Base-by-base conservation (phyloP, 2,113 vertebrate species). In the Hypocryptadius cinnamomeus region DNA sequence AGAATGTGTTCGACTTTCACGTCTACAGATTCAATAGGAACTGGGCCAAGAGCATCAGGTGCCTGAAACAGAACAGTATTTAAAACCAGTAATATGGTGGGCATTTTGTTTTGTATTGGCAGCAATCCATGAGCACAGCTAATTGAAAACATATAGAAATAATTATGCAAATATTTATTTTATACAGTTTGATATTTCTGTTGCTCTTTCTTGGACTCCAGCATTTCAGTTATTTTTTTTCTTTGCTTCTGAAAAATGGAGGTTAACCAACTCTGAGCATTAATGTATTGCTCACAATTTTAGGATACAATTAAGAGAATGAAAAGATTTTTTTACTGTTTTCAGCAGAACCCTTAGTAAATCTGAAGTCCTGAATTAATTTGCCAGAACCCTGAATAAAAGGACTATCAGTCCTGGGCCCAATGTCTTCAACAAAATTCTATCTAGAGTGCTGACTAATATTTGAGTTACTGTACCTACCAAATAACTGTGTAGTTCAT, bases 11-110 rank as follows among this genome's bases (percentile, higher is more conserved):
- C 98, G 47, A 98, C 65, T 57, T 96, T 95, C 88, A 98, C 81
- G 12, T 98, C 96, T 37, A 95, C 65, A 78, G 97, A 51, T 84
- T 90, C 97, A 33, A 98, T 91, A 50, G 98, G 97, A 92, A 98
- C 93, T 5, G 74, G 61, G 39, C 95, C 97, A 93, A 98, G 96
- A 90, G 96, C 91, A 90, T 95, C 89, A 42, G 90, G 95, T 96
- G 97, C 97, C 99, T 99, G 87, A 77, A 97, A 96, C 15, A 80
- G 71, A 25, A 70, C 7, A 71, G 15, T 35, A 42, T 84, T 91
- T 87, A 65, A 93, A 60, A 23, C 2, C 33, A 51, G 33, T n/a
- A 56, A 57, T 23, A 44, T 17, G 27, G 20, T 53, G 20, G 28
- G 21, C 33, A 92, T 86, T 89, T 81, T 65, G 21, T 31, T 92